Percentiles rank a stretch among this genome's conserved stretches.
phyloP scores from a whole-genome alignment of 1,140 invertebrate species.

The Copidosoma floridanum region DNA sequence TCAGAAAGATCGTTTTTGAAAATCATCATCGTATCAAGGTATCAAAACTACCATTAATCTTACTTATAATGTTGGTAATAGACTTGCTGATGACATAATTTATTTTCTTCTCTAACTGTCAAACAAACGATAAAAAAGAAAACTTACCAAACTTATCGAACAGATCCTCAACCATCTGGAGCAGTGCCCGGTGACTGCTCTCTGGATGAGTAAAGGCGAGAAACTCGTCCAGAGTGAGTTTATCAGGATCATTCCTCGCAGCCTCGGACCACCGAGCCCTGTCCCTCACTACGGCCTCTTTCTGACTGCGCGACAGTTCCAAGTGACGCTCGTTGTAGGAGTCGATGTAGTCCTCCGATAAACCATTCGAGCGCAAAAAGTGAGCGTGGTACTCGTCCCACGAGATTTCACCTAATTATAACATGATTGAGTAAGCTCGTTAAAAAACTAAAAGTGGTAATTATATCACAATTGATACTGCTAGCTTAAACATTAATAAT shows the following conservation, averaged over 20 bases:
- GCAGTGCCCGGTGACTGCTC: conserved; percentile 71
- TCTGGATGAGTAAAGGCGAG: conserved; percentile 80
- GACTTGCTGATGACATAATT: too few relatives aligned
- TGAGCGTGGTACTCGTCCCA: conserved; percentile 79
- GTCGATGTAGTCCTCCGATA: conserved; percentile 64
- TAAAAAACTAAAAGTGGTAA: too few relatives aligned
- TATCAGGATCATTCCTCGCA: conserved; percentile 70
- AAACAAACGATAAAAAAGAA: too few relatives aligned
- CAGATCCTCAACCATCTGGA: conserved; percentile 73
- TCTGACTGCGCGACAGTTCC: conserved; percentile 50
- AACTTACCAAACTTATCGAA: conserved; percentile 69
- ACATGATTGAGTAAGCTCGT: too few relatives aligned
- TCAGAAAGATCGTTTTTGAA: too few relatives aligned
- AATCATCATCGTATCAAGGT: too few relatives aligned
- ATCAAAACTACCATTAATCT: too few relatives aligned
- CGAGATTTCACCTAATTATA: conserved; percentile 64
- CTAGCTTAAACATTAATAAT: too few relatives aligned
- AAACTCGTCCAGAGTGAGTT: conserved; percentile 75
- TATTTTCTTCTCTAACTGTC: too few relatives aligned
- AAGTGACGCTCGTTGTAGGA: conserved; percentile 68
- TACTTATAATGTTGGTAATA: too few relatives aligned
- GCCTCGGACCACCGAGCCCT: conserved; percentile 79
- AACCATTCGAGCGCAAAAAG: conserved; percentile 68
- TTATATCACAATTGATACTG: too few relatives aligned
- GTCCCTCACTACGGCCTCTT: conserved; percentile 67